Conservation (phyloP, 1,140 invertebrate species). For the Neodiprion lecontei region DNA sequence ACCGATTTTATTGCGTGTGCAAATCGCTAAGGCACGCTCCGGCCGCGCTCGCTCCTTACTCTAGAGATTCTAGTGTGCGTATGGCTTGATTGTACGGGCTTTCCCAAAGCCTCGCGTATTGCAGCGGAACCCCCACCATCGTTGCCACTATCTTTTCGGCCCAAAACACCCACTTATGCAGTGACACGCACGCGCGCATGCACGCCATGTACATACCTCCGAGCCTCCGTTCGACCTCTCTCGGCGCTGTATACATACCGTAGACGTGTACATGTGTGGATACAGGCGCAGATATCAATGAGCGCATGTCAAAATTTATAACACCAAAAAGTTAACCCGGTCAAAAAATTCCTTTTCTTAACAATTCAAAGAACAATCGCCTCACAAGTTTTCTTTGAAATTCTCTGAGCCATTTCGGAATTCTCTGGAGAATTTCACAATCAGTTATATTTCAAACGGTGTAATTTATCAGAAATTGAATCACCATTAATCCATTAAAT, state of each 20-base stretch:
- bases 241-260: not conserved
- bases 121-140: conserved; percentile 1
- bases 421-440: no score
- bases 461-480: no score
- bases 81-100: conserved; percentile 25
- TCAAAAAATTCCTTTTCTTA: no score
- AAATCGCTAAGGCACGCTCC: not conserved
- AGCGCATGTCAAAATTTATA: no score
- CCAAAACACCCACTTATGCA: conserved; percentile 28
- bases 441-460: no score
- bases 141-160: conserved; percentile 11
- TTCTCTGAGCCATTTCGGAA: no score
- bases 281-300: not conserved
- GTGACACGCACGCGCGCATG: conserved; percentile 9
- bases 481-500: no score
- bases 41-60: conserved; percentile 14
- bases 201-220: conserved; percentile 18
- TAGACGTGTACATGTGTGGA: not conserved
- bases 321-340: no score
- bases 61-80: conserved; percentile 27
- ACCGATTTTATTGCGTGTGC: not conserved
- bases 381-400: no score
- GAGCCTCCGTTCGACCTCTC: conserved; percentile 7
- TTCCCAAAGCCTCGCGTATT: conserved; percentile 8
- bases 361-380: no score